Base-by-base conservation (phyloP, 2,888 invertebrate species). In the Ferrisia virgata region DNA sequence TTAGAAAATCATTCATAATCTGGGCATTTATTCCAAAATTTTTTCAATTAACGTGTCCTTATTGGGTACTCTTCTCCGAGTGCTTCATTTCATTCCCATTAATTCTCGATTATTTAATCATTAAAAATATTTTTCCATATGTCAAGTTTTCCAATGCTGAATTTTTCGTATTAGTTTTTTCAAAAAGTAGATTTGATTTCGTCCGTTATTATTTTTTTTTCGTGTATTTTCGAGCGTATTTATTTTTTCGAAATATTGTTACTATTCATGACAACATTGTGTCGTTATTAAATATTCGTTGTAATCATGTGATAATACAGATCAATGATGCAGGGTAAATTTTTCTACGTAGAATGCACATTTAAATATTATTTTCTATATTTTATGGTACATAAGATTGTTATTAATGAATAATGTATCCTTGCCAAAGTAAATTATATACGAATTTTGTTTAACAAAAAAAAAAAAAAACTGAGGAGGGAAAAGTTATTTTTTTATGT, bases 381-480 rank as follows among this genome's bases (percentile, higher is more conserved):
- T 15, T 6, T 79, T 79, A 33, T 39, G 22, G 25, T 64, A 22
- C 2, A 28, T 80, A 82, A 82, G 82, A 82, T 82, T 82, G 82
- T 82, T 82, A 82, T 82, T 82, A 82, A 82, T 82, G 47, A 79
- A 79, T 79, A 79, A 43, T 79, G 83, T 83, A 83, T 76, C 72
- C 83, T 83, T 83, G 83, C 83, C 83, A 83, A 83, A 83, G 82
- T 82, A 82, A 82, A 82, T 64, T 82, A 82, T 53, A 80, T 76
- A 36, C 72, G 36, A 76, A 76, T 36, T n/a, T 76, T 76, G 72
- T 76, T 76, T 76, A 76, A 76, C 72, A 76, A 76, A 76, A 76
- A 18, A 36, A 36, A n/a, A 18, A 22, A 36, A 76, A 76, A 36
- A n/a, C n/a, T n/a, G n/a, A n/a, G n/a, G n/a, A n/a, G n/a, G n/a